Evolutionary conservation across 2,113 vertebrate genomes (phyloP).

Genomic region (Perca flavescens): DNA sequence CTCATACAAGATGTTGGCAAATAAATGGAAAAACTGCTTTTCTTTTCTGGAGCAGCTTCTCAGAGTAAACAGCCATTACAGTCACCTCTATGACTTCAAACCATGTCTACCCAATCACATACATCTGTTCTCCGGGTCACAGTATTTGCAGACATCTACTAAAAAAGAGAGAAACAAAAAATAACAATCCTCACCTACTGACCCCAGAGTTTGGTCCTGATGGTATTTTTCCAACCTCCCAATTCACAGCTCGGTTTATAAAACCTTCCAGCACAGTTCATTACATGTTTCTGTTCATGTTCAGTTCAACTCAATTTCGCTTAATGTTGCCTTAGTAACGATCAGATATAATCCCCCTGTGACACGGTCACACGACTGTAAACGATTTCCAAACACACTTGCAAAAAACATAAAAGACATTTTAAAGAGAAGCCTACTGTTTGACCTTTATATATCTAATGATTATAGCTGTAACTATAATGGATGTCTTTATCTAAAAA

Average conservation of each 20-base stretch:
- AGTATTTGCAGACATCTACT: slow-evolving; percentile 39
- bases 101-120: slow-evolving; percentile 21
- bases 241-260: slow-evolving; percentile 40
- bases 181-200: slow-evolving; percentile 17
- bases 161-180: slow-evolving; percentile 2
- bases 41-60: slow-evolving; percentile 50
- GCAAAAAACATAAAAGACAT: background rate
- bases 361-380: background rate
- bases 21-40: slow-evolving; percentile 26
- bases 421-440: background rate
- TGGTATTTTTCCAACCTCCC: slow-evolving; percentile 41
- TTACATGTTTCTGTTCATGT: slow-evolving; percentile 26
- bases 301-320: slow-evolving; percentile 28
- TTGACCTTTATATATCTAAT: slow-evolving; percentile 2
- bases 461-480: background rate
- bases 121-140: slow-evolving; percentile 52
- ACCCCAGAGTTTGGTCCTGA: slow-evolving; percentile 23
- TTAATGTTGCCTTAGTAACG: slow-evolving; percentile 1
- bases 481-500: slow-evolving; percentile 11
- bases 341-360: background rate
- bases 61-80: slow-evolving; percentile 26
- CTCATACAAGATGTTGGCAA: slow-evolving; percentile 30
- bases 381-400: background rate
- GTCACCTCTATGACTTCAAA: slow-evolving; percentile 34
- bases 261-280: slow-evolving; percentile 44